Conservation (phyloP, 1,140 invertebrate genomes). For the Drosophila melanogaster region DNA sequence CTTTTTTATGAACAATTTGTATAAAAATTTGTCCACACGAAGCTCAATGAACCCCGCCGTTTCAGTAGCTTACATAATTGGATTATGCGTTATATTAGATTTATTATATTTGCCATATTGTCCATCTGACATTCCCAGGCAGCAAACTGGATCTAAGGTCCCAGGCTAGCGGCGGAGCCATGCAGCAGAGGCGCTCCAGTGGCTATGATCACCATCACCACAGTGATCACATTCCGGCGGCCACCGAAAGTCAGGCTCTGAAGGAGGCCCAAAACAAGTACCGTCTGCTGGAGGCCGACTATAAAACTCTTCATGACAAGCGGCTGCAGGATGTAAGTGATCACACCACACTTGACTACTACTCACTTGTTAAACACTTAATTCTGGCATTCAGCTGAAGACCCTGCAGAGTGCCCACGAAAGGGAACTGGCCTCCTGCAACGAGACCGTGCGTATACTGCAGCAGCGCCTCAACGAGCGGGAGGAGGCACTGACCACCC, state of each 20-base stretch:
- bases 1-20: conserved; percentile 14
- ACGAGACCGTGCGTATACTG: conserved; percentile 79
- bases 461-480: conserved; percentile 82
- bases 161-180: conserved; percentile 23
- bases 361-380: too few species aligned
- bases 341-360: background rate
- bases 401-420: conserved; percentile 91
- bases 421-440: conserved; percentile 87
- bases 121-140: conserved; percentile 4
- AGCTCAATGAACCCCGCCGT: conserved; percentile 24
- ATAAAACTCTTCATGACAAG: conserved; percentile 89
- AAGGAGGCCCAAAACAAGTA: conserved; percentile 87
- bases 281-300: conserved; percentile 87
- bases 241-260: conserved; percentile 86
- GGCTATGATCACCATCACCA: conserved; percentile 56
- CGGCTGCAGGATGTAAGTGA: conserved; percentile 89
- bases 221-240: conserved; percentile 85
- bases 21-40: background rate
- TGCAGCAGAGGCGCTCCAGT: conserved; percentile 25
- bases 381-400: conserved; percentile 86
- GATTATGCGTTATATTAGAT: background rate
- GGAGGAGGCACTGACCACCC: conserved; percentile 75
- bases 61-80: conserved; percentile 18
- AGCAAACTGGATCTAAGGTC: conserved; percentile 35
- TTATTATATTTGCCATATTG: background rate